Evolutionary conservation across 1,140 invertebrate genomes (phyloP).

Genomic region (Euglossa dilemma): DNA sequence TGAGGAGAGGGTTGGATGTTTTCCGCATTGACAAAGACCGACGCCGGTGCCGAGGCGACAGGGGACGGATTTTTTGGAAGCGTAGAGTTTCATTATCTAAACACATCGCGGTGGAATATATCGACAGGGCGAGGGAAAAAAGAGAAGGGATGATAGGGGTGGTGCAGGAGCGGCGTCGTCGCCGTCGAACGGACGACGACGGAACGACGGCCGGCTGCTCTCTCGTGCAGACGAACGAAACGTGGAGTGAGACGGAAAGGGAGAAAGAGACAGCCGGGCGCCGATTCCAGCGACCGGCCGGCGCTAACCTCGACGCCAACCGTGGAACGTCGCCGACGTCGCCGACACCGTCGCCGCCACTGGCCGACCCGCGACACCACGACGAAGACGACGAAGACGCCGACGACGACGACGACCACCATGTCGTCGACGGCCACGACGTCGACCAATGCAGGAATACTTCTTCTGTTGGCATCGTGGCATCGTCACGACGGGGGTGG

Average conservation of each 20-base stretch:
- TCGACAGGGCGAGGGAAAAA: constrained; percentile 26
- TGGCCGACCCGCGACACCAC: constrained; percentile 53
- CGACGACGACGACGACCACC: constrained; percentile 40
- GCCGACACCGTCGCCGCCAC: constrained; percentile 57
- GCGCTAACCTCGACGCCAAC: constrained; percentile 72
- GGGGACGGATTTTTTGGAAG: constrained; percentile 38
- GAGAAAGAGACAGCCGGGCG: constrained; percentile 70
- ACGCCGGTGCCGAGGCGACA: background rate
- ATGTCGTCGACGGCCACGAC: constrained; percentile 44
- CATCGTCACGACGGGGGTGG: constrained; percentile 60
- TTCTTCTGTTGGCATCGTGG: constrained; percentile 66
- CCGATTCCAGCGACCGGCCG: constrained; percentile 68
- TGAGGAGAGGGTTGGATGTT: constrained; percentile 16
- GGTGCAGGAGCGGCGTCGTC: constrained; percentile 51
- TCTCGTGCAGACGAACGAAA: constrained; percentile 58
- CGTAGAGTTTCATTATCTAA: constrained; percentile 57
- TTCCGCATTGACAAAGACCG: constrained; percentile 29
- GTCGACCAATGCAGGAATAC: constrained; percentile 68
- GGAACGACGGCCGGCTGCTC: constrained; percentile 60
- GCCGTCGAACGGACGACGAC: constrained; percentile 59
- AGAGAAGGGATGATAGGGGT: constrained; percentile 17
- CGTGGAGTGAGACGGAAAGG: constrained; percentile 57
- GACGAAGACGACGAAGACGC: constrained; percentile 29
- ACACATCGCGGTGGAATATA: constrained; percentile 46
- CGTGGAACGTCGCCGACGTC: constrained; percentile 65